Evolutionary conservation across 2,888 invertebrate species (phyloP).

Genomic region (Leucophenga maculata): DNA sequence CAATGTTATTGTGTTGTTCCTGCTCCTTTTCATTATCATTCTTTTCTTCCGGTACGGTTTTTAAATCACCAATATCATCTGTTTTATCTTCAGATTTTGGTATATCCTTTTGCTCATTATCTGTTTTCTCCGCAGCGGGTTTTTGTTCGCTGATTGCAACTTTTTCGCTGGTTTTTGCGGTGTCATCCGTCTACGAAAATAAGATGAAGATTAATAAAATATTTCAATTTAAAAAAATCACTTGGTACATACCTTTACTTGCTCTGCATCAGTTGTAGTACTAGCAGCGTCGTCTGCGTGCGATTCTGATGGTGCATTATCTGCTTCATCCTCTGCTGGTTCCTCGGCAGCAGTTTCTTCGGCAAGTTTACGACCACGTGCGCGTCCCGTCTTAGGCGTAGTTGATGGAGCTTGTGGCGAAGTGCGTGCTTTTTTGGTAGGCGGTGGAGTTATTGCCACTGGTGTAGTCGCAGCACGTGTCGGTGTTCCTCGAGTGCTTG

Average conservation of each 20-base stretch:
- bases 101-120: constrained; percentile 33
- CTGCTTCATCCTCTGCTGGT: constrained; percentile 46
- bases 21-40: no score
- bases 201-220: not conserved
- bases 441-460: constrained; percentile 66
- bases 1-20: constrained; percentile 49
- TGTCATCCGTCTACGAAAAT: constrained; percentile 37
- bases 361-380: constrained; percentile 65
- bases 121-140: constrained; percentile 27
- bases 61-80: constrained; percentile 40
- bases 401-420: constrained; percentile 49
- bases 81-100: constrained; percentile 44
- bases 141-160: constrained; percentile 43
- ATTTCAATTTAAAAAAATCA: not conserved
- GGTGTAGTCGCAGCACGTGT: constrained; percentile 51
- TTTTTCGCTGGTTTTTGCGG: constrained; percentile 45
- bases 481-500: constrained; percentile 69
- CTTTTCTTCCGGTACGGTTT: constrained; percentile 35
- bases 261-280: not conserved
- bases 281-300: not conserved
- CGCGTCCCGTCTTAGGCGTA: constrained; percentile 63
- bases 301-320: constrained; percentile 11
- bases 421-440: constrained; percentile 65
- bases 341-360: constrained; percentile 40
- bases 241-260: no score